Conservation (phyloP, 2,113 vertebrate genomes). For the Phrynosoma platyrhinos region DNA sequence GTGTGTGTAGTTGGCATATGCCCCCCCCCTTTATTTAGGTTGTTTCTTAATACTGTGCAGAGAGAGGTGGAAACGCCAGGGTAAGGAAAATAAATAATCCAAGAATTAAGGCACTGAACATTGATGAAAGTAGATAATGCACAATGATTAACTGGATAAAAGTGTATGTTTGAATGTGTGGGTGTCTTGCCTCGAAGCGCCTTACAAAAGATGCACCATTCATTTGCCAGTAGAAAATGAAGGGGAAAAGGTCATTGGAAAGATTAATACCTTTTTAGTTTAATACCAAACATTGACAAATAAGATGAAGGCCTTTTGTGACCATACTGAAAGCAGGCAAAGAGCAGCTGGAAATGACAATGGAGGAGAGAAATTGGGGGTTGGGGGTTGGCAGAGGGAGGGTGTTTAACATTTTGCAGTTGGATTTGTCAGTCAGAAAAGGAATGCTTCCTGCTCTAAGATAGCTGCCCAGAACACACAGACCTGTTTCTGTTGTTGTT, state of each 20-base stretch:
- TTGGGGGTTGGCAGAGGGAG: not conserved
- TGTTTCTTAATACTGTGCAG: constrained; percentile 68
- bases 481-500: not conserved
- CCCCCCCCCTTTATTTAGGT: constrained; percentile 73
- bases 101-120: constrained; percentile 81
- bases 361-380: not conserved
- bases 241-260: constrained; percentile 73
- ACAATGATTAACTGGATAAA: constrained; percentile 84
- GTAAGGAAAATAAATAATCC: constrained; percentile 77
- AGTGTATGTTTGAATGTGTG: constrained; percentile 72
- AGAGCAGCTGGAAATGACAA: constrained; percentile 50
- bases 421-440: not conserved
- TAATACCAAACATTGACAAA: constrained; percentile 80
- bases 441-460: fast-evolving
- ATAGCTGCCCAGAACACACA: not conserved
- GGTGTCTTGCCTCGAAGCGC: constrained; percentile 74
- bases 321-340: constrained; percentile 57
- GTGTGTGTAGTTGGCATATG: constrained; percentile 24
- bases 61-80: not conserved
- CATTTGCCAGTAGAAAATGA: constrained; percentile 68
- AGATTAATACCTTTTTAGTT: constrained; percentile 78
- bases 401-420: constrained; percentile 35
- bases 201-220: constrained; percentile 73
- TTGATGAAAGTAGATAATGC: constrained; percentile 82
- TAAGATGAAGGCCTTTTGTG: constrained; percentile 68